Conservation (phyloP, 2,888 invertebrate genomes). For the Dichetophora obliterata region DNA sequence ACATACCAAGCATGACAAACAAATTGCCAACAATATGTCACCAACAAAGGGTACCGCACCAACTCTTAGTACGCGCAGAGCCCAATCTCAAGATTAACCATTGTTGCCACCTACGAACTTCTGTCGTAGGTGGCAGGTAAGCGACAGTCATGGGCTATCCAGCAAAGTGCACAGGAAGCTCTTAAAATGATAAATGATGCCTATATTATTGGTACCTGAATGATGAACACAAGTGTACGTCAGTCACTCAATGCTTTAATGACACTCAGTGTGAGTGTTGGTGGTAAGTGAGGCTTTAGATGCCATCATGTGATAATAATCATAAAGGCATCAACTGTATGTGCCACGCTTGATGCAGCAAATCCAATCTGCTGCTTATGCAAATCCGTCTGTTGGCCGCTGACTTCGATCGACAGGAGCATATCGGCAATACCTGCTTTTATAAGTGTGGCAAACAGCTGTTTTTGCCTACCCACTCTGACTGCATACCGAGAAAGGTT, state of each 20-base stretch:
- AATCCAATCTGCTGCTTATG: no score
- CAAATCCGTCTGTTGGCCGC: no score
- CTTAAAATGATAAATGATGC: background rate
- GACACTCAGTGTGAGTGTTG: background rate
- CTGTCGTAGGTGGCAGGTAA: background rate
- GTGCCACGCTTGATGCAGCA: no score
- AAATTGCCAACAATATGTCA: constrained; percentile 58
- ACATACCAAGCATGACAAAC: constrained; percentile 48
- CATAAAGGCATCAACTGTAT: no score
- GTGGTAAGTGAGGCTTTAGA: no score
- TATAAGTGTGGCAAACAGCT: no score
- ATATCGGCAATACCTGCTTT: no score
- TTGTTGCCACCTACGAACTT: constrained; percentile 7
- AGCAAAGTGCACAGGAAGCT: background rate
- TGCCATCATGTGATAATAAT: no score
- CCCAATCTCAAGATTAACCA: constrained; percentile 1
- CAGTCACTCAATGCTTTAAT: background rate
- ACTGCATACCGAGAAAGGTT: no score
- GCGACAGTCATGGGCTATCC: background rate
- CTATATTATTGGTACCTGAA: background rate
- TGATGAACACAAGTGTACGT: background rate
- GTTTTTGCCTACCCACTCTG: no score
- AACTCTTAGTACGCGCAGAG: background rate
- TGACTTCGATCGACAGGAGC: no score
- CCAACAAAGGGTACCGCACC: constrained; percentile 32